Percentiles rank a stretch among this genome's conserved stretches.
Conservation (phyloP, 2,888 invertebrate genomes). For the Hesperia comma region DNA sequence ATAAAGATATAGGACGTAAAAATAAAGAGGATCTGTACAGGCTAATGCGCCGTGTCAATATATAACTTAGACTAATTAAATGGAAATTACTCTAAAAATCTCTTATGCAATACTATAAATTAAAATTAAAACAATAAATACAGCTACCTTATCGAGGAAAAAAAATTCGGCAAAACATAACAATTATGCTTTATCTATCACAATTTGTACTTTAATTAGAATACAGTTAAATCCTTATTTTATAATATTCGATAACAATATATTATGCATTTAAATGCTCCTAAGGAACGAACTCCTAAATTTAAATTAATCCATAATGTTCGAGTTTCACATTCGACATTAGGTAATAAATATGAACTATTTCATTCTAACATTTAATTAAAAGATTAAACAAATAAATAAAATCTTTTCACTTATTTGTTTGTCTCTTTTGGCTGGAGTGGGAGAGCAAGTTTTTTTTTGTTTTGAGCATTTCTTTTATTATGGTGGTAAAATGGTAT, state of each 20-base stretch:
- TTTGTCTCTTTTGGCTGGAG: too few species aligned
- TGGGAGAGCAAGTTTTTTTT: too few species aligned
- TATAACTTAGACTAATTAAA: not conserved
- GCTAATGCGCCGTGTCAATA: not conserved
- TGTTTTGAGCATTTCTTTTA: too few species aligned
- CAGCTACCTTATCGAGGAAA: too few species aligned
- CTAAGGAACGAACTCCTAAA: not conserved
- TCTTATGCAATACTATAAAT: not conserved
- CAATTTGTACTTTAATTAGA: slow-evolving; percentile 1
- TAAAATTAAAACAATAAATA: not conserved
- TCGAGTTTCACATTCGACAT: too few species aligned
- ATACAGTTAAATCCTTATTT: not conserved
- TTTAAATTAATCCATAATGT: too few species aligned
- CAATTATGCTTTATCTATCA: not conserved
- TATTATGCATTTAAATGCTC: not conserved
- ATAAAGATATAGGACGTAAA: too few species aligned
- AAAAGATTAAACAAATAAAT: too few species aligned
- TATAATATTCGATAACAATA: not conserved
- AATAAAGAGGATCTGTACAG: not conserved
- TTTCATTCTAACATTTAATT: too few species aligned
- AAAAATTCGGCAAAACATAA: not conserved
- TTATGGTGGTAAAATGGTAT: too few species aligned
- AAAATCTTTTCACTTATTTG: too few species aligned
- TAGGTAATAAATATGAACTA: too few species aligned
- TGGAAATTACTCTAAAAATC: not conserved